Evolutionary conservation across 2,888 invertebrate genomes (phyloP), one percentile per base, ranked within the genome.

Genomic region (Drosophila lutescens): DNA sequence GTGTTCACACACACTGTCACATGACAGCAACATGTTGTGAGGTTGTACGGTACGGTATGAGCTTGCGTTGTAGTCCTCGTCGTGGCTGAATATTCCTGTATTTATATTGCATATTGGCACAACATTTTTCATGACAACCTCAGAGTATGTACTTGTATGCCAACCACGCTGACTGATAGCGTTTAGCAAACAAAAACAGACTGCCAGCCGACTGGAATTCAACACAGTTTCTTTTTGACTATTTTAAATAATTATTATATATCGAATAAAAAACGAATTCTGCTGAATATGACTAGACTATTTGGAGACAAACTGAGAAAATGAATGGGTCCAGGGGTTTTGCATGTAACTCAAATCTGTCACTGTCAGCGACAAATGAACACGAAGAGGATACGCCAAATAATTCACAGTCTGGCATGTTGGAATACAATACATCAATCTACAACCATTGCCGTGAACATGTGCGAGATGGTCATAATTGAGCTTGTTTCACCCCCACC

Each of bases 21-120:
- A 50, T n/a, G 13, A 32, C 43, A 38, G 80, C 74, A 86, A 77
- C 82, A 82, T 82, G 82, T 78, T 82, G 82, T 86, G 26, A 26
- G 26, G 26, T 26, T 26, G 26, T 26, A 26, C 26, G 26, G 26
- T 26, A 26, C 26, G 26, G 26, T 26, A 26, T 78, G 76, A 78
- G 73, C 58, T 82, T 80, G 50, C 56, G 69, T 56, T 44, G 5
- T 49, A 17, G 2, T 32, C 23, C 15, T 5, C n/a, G 41, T 50
- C 43, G 30, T 51, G 23, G 10, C 38, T 51, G 20, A 20, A 32
- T n/a, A 30, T 13, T 40, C 7, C 30, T 17, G 51, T 40, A 65
- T 47, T 65, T 44, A 20, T 43, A 47, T 40, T 44, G 63, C 63
- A 46, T 51, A 44, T 51, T 38, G 20, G 10, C 38, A 26, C 20